phyloP scores from a whole-genome alignment of 2,888 invertebrate genomes.

The Sinohyriopsis cumingii region DNA sequence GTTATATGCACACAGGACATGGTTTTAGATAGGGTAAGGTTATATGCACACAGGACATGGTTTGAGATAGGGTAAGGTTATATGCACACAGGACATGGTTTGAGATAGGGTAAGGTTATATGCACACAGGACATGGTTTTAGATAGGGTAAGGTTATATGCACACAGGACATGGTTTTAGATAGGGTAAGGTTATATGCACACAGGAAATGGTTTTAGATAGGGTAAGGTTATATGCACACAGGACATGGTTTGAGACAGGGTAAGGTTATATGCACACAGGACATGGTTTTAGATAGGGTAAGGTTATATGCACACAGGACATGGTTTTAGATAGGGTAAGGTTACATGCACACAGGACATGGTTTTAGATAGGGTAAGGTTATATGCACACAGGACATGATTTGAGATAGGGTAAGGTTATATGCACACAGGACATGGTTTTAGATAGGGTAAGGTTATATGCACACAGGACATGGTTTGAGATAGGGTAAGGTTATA shows the following conservation, averaged over 20 bases:
- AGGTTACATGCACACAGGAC: too few relatives aligned
- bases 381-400: constrained; percentile 82
- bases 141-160: constrained; percentile 81
- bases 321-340: constrained; percentile 89
- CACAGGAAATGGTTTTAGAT: too few relatives aligned
- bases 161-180: too few relatives aligned
- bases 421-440: too few relatives aligned
- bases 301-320: too few relatives aligned
- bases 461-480: too few relatives aligned
- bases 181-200: constrained; percentile 80
- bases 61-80: constrained; percentile 82
- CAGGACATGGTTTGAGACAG: constrained; percentile 94
- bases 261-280: constrained; percentile 77
- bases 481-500: constrained; percentile 81
- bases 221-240: constrained; percentile 78
- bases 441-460: constrained; percentile 82
- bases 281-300: too few relatives aligned
- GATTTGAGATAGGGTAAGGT: constrained; percentile 87
- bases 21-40: constrained; percentile 89
- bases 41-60: too few relatives aligned
- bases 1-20: constrained; percentile 86
- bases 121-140: too few relatives aligned
- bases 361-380: constrained; percentile 86
- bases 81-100: too few relatives aligned
- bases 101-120: constrained; percentile 81